phyloP scores from a whole-genome alignment of 2,888 invertebrate species.

The Acronicta alni region DNA sequence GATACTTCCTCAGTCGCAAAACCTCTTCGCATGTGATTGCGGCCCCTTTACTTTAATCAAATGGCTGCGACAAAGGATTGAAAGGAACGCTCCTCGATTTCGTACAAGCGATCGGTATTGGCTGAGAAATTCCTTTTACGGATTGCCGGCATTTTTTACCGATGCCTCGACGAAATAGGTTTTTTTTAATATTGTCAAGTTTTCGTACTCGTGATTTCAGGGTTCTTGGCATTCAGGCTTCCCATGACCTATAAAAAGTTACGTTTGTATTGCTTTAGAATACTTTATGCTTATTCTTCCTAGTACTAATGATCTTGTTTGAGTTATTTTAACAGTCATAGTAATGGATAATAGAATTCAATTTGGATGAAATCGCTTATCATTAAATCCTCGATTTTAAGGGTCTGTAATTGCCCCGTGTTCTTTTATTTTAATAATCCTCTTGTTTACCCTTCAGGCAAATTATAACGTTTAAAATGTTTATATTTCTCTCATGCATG shows the following conservation, averaged over 20 bases:
- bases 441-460: slow-evolving; percentile 71
- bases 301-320: not conserved
- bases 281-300: slow-evolving; percentile 5
- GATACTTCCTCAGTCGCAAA: slow-evolving; percentile 87
- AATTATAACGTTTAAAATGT: slow-evolving; percentile 72
- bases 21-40: slow-evolving; percentile 84
- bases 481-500: slow-evolving; percentile 76
- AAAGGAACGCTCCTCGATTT: slow-evolving; percentile 84
- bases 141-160: slow-evolving; percentile 79
- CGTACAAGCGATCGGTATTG: slow-evolving; percentile 84
- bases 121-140: slow-evolving; percentile 79
- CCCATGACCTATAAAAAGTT: slow-evolving; percentile 27
- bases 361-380: slow-evolving; percentile 23
- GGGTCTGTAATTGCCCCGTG: slow-evolving; percentile 63
- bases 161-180: slow-evolving; percentile 64
- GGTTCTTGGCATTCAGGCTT: slow-evolving; percentile 34
- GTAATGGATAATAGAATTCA: slow-evolving; percentile 19
- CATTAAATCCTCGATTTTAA: slow-evolving; percentile 46
- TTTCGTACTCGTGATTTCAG: slow-evolving; percentile 55
- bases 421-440: slow-evolving; percentile 67
- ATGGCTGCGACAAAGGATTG: slow-evolving; percentile 88
- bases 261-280: slow-evolving; percentile 15
- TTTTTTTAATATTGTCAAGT: slow-evolving; percentile 59
- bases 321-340: slow-evolving; percentile 19
- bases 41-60: slow-evolving; percentile 88